These are phyloP conservation scores for Scaptomyza polygonia DNA, from an alignment of 2,888 invertebrate genomes.

Conservation along the genomic window DNA sequence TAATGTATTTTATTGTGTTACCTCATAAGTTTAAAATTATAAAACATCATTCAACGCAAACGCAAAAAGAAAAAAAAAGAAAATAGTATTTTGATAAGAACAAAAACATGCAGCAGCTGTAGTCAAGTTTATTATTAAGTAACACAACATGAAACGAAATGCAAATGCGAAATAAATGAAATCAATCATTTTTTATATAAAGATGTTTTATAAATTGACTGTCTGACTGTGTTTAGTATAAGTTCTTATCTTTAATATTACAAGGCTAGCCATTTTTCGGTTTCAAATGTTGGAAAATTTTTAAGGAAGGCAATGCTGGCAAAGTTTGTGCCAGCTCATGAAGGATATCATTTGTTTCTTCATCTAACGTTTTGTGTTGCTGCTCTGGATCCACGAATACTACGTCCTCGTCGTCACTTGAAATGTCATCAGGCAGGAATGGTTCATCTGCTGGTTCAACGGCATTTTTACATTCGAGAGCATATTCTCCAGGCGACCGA, in stretches of 20 bases:
- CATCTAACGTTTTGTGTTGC: not conserved
- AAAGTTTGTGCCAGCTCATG: not conserved
- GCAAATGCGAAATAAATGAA: slow-evolving; percentile 52
- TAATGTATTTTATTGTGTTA: slow-evolving; percentile 69
- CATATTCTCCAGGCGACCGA: not conserved
- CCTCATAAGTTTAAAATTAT: slow-evolving; percentile 47
- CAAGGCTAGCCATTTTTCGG: too few species aligned
- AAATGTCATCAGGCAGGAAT: not conserved
- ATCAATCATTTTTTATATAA: slow-evolving; percentile 53
- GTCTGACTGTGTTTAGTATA: too few species aligned
- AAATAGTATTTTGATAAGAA: slow-evolving; percentile 70
- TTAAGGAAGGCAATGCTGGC: not conserved
- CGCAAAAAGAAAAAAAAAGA: slow-evolving; percentile 6
- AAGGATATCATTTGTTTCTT: not conserved
- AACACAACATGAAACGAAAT: slow-evolving; percentile 13
- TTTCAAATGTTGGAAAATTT: not conserved
- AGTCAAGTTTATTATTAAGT: slow-evolving; percentile 24
- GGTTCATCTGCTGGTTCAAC: too few species aligned
- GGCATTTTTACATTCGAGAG: not conserved
- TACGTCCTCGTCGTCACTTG: not conserved
- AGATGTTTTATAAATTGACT: not conserved
- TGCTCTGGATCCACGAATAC: not conserved
- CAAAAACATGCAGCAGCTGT: slow-evolving; percentile 26
- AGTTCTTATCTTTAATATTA: too few species aligned
- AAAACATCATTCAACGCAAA: slow-evolving; percentile 29